Evolutionary conservation across 2,113 vertebrate species (phyloP).

Genomic region (Lepidothrix coronata): DNA sequence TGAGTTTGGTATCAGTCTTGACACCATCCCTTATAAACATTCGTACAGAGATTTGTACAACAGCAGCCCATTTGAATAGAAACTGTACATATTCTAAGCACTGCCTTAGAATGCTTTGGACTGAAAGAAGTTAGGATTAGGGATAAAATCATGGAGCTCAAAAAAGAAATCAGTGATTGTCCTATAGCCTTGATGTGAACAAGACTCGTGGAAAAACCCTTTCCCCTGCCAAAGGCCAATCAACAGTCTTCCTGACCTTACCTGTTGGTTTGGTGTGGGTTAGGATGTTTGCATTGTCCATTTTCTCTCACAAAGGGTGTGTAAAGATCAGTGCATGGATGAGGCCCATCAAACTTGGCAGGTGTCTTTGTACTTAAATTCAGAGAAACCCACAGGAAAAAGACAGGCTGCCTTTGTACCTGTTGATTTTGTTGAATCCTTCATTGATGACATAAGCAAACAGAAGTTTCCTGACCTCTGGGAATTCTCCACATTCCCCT

Average conservation of each 20-base stretch:
- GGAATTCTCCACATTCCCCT: conserved; percentile 30
- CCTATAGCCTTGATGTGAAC: background rate
- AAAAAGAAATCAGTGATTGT: background rate
- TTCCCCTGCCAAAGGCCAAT: background rate
- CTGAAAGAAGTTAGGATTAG: background rate
- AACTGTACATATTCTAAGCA: background rate
- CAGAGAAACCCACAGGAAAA: background rate
- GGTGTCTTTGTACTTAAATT: background rate
- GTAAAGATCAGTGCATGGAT: background rate
- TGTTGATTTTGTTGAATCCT: conserved; percentile 6
- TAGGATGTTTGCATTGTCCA: conserved; percentile 1
- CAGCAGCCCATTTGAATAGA: background rate
- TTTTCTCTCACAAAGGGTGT: background rate
- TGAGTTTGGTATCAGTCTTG: background rate
- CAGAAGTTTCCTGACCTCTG: conserved; percentile 25
- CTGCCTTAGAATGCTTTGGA: background rate
- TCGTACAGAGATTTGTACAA: background rate
- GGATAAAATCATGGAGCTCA: background rate
- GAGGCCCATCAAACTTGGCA: background rate
- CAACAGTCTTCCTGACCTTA: background rate
- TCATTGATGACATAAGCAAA: conserved; percentile 14
- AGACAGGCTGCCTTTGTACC: background rate
- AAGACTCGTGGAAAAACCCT: background rate
- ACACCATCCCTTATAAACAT: background rate
- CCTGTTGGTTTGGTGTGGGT: background rate